These are phyloP conservation scores for Nephila pilipes DNA, from an alignment of 1,140 invertebrate species.

Conservation along the genomic window DNA sequence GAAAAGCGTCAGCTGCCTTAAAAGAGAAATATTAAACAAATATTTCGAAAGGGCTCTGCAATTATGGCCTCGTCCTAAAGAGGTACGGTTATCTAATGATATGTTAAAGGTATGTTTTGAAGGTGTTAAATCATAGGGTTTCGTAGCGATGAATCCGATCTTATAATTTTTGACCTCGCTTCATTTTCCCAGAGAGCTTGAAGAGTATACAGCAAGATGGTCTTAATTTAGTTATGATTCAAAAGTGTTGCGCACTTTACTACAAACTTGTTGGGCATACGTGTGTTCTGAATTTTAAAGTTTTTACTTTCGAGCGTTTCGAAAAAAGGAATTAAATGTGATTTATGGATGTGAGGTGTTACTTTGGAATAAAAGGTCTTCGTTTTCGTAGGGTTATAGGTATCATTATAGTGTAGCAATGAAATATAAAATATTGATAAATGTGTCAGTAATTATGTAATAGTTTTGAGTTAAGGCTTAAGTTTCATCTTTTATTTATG, in stretches of 20 bases:
- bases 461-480: background rate
- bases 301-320: constrained; percentile 6
- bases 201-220: background rate
- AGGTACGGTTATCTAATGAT: constrained; percentile 71
- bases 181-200: background rate
- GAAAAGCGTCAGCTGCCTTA: constrained; percentile 38
- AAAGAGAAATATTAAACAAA: constrained; percentile 74
- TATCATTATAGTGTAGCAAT: background rate
- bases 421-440: background rate
- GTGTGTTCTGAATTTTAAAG: background rate
- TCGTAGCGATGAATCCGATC: constrained; percentile 40
- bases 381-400: background rate
- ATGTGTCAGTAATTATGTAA: background rate
- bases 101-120: constrained; percentile 73
- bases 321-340: constrained; percentile 4
- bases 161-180: constrained; percentile 58
- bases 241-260: constrained; percentile 10
- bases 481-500: background rate
- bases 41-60: constrained; percentile 62
- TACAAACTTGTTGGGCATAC: background rate
- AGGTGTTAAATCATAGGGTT: constrained; percentile 72
- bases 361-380: background rate
- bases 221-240: constrained; percentile 65
- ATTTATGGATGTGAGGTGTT: background rate
- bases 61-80: constrained; percentile 62